Percentiles rank a stretch among this genome's conserved stretches.
Evolutionary conservation across 2,113 vertebrate genomes (phyloP).

Genomic region (Rutilus rutilus): DNA sequence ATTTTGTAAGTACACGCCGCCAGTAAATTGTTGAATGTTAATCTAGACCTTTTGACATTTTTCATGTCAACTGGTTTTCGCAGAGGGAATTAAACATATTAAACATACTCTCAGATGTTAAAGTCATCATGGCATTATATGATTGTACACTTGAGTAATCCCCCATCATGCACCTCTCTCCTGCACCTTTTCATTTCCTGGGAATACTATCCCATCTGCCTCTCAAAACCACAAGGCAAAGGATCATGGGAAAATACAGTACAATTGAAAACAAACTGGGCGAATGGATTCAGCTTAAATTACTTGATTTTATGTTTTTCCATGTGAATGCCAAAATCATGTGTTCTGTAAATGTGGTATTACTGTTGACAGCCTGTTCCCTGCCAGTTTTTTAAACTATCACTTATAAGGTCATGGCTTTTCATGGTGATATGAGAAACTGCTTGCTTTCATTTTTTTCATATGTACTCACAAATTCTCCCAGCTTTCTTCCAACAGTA

Average conservation of each 20-base stretch:
- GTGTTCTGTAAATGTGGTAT: constrained; percentile 25
- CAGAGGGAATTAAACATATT: constrained; percentile 25
- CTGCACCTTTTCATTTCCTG: constrained; percentile 54
- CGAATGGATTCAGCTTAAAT: not conserved
- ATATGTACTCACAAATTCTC: not conserved
- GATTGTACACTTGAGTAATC: constrained; percentile 40
- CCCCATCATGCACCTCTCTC: constrained; percentile 51
- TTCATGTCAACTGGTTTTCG: not conserved
- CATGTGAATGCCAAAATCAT: not conserved
- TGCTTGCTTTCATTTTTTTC: not conserved
- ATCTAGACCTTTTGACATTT: constrained; percentile 25
- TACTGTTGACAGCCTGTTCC: not conserved
- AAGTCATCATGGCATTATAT: constrained; percentile 48
- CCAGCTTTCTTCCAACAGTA: not conserved
- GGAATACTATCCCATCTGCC: constrained; percentile 45
- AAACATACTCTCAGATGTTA: constrained; percentile 46
- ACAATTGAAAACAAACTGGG: constrained; percentile 1
- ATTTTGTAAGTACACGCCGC: not conserved
- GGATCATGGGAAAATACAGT: constrained; percentile 51
- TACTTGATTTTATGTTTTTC: not conserved
- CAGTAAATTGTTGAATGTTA: not conserved
- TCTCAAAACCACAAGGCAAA: constrained; percentile 38
- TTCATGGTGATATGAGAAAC: constrained; percentile 3
- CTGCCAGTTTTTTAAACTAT: not conserved
- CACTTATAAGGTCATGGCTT: constrained; percentile 8